Base-by-base conservation (phyloP, 1,140 invertebrate genomes). In the Leptestheria dahalacensis region DNA sequence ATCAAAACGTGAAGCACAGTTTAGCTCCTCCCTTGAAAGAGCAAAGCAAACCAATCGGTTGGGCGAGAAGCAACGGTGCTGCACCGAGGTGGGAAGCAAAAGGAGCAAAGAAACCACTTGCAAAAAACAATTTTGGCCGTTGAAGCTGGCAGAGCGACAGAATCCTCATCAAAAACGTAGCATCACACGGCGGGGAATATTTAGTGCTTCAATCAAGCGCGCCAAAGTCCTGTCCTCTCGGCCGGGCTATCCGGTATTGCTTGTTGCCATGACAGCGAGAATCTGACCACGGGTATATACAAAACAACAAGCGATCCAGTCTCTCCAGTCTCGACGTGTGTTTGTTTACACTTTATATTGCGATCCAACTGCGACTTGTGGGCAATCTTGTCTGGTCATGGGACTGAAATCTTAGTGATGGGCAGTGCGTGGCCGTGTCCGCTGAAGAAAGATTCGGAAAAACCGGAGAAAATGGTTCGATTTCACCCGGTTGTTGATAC, bases 401-500 rank as follows among this genome's bases (percentile, higher is more conserved):
- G 26, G 26, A 41, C 24, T 12, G 25, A 29, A 41, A 41, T 25
- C 21, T 23, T 2, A 23, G 53, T 3, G 12, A 33, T 18, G 28
- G 53, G 18, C 41, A 41, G 28, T 56, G 53, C 26, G 24, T 56
- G 24, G 18, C 41, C 26, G 23, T 56, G 51, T 23, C 21, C 53
- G 53, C 12, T 20, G n/a, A 56, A 56, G 12, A 56, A 56, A n/a
- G 47, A 48, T 48, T 15, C 24, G 26, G 57, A 59, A 23, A 48
- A 59, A 56, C 12, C 18, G 18, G 49, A 59, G 41, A 65, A 65
- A 53, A 62, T 64, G 57, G 64, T 65, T 15, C 62, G 64, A 18
- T 65, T 65, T 57, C 58, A 64, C 33, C 60, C 64, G 6, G 60
- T 58, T 47, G 64, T 65, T 29, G 64, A 65, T 50, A 65, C 64